Percentiles rank a stretch among this genome's conserved stretches.
Conservation (phyloP, 2,888 invertebrate genomes). For the Lochmaea crataegi region DNA sequence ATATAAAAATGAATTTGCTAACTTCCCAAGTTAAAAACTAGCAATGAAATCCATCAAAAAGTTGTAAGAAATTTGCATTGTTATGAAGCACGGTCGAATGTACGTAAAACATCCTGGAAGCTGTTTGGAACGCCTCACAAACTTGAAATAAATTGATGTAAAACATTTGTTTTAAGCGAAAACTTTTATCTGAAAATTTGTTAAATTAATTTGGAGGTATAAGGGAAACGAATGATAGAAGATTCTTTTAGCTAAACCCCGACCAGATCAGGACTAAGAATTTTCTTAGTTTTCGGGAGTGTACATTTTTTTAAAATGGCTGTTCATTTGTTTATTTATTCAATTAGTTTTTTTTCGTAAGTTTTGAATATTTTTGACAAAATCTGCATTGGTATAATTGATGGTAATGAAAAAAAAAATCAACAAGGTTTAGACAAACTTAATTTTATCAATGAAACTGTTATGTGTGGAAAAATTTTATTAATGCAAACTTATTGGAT, state of each 20-base stretch:
- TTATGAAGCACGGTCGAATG: slow-evolving; percentile 23
- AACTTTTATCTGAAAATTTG: slow-evolving; percentile 54
- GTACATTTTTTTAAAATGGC: too few species aligned
- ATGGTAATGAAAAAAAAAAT: too few species aligned
- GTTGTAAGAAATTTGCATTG: slow-evolving; percentile 29
- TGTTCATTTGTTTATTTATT: too few species aligned
- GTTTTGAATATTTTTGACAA: too few species aligned
- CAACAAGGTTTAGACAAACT: too few species aligned
- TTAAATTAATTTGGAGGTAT: slow-evolving; percentile 55
- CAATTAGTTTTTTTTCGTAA: too few species aligned
- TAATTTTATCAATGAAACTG: too few species aligned
- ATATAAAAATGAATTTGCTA: not conserved
- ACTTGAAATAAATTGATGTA: slow-evolving; percentile 47
- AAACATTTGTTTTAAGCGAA: slow-evolving; percentile 50
- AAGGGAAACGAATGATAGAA: slow-evolving; percentile 54
- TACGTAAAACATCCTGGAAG: slow-evolving; percentile 24
- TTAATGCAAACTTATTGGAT: too few species aligned
- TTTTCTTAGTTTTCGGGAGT: too few species aligned
- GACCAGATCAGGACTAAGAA: not conserved
- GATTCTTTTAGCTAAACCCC: slow-evolving; percentile 52
- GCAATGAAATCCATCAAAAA: slow-evolving; percentile 20
- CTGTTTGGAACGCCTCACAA: slow-evolving; percentile 22
- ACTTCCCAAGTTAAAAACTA: not conserved
- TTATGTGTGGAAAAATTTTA: too few species aligned
- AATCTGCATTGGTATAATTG: too few species aligned